Conservation (phyloP, 2,797 vertebrate species). For the Todus mexicanus region DNA sequence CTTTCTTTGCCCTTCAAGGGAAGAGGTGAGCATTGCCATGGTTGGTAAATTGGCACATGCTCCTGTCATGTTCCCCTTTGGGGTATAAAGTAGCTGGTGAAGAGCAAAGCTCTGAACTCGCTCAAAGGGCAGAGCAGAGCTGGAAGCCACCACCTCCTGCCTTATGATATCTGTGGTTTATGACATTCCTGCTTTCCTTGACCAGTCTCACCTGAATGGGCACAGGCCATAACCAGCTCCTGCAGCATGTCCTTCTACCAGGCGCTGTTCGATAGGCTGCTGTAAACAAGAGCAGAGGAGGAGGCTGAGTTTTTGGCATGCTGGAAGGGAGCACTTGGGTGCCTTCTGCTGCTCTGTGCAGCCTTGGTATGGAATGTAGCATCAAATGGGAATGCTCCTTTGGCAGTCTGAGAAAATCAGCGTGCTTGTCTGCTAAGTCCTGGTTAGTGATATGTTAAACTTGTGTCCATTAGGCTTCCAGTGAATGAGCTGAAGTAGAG, state of each 20-base stretch:
- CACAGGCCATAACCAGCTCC: not conserved
- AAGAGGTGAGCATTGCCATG: not conserved
- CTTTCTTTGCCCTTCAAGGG: not conserved
- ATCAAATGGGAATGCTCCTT: rapidly evolving
- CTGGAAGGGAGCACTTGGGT: not conserved
- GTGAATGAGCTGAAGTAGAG: not conserved
- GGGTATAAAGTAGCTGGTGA: not conserved
- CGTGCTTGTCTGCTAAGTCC: not conserved
- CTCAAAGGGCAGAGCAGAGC: not conserved
- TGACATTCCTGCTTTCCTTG: not conserved
- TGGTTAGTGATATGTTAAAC: not conserved
- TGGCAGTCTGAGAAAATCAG: not conserved
- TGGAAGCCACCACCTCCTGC: not conserved
- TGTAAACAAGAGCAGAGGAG: not conserved
- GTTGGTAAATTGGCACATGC: not conserved
- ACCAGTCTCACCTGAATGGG: not conserved
- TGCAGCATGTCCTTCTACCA: not conserved
- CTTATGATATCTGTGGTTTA: rapidly evolving
- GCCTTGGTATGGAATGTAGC: not conserved
- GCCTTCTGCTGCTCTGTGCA: not conserved
- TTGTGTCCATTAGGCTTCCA: not conserved
- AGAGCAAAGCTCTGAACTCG: not conserved
- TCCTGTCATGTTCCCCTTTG: not conserved
- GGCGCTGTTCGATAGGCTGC: not conserved
- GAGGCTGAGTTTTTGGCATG: not conserved